Evolutionary conservation across 2,888 invertebrate species (phyloP).

Genomic region (Mylabris sibirica): DNA sequence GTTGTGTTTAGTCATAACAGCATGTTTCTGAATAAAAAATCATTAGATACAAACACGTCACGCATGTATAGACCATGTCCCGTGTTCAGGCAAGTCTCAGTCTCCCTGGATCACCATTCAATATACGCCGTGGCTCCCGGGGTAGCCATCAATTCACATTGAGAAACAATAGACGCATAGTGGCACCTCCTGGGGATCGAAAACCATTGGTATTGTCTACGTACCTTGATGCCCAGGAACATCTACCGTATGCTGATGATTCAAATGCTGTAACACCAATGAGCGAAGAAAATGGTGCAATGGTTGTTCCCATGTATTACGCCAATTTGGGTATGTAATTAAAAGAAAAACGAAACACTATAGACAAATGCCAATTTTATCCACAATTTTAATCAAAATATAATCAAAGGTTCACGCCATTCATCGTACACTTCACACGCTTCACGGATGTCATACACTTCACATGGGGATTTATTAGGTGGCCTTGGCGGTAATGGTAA

Average conservation of each 20-base stretch:
- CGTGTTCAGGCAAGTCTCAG: slow-evolving; percentile 89
- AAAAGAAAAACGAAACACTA: not conserved
- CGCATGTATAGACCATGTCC: slow-evolving; percentile 59
- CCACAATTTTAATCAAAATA: slow-evolving; percentile 27
- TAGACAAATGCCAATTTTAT: not conserved
- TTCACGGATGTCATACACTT: slow-evolving; percentile 91
- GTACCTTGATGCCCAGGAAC: slow-evolving; percentile 93
- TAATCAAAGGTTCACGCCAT: slow-evolving; percentile 78
- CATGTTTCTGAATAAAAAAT: slow-evolving; percentile 29
- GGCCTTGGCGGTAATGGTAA: slow-evolving; percentile 69
- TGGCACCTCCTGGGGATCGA: slow-evolving; percentile 83
- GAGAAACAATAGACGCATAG: slow-evolving; percentile 82
- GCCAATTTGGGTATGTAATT: slow-evolving; percentile 75
- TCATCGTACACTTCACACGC: slow-evolving; percentile 96
- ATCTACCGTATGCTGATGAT: slow-evolving; percentile 96
- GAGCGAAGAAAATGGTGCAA: slow-evolving; percentile 97
- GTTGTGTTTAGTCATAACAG: slow-evolving; percentile 39
- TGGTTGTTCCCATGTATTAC: slow-evolving; percentile 91
- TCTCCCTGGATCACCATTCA: slow-evolving; percentile 96
- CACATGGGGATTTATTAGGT: slow-evolving; percentile 88
- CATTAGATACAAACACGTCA: slow-evolving; percentile 49
- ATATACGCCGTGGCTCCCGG: slow-evolving; percentile 86
- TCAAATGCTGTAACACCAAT: slow-evolving; percentile 97
- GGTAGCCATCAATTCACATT: slow-evolving; percentile 93
- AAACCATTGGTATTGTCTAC: slow-evolving; percentile 94